These are phyloP conservation scores for Palythoa caribaeorum DNA, from an alignment of 92 coral and sea anemone species.

Conservation along the genomic window DNA sequence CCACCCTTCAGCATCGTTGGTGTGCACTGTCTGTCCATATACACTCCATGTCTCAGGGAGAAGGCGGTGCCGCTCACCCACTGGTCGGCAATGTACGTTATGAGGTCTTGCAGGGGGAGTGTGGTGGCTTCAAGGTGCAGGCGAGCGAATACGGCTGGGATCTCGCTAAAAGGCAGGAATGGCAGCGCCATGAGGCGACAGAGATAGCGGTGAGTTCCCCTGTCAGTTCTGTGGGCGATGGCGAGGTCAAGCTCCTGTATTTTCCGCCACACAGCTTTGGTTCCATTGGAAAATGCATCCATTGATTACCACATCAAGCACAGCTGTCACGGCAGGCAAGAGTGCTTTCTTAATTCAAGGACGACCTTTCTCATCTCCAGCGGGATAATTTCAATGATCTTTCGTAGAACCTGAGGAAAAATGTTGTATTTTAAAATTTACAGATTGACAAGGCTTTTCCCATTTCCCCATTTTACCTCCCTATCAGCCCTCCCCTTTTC, in stretches of 20 bases:
- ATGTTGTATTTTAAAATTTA: no score
- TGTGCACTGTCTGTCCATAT: slow-evolving; percentile 52
- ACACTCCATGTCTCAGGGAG: slow-evolving; percentile 59
- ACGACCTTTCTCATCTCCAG: background rate
- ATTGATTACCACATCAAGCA: background rate
- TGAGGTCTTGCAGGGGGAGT: slow-evolving; percentile 7
- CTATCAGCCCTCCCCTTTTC: no score
- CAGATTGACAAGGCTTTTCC: no score
- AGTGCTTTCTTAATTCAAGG: background rate
- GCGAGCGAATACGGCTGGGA: slow-evolving; percentile 24
- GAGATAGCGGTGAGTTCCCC: slow-evolving; percentile 20
- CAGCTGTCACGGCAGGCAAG: background rate
- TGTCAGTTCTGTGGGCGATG: background rate
- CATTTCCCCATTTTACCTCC: no score
- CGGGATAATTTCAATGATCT: no score
- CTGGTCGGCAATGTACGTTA: slow-evolving; percentile 38
- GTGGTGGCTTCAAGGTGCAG: slow-evolving; percentile 44
- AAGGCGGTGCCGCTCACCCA: slow-evolving; percentile 51
- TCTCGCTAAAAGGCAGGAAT: no score
- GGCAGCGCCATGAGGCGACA: no score
- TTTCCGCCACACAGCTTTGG: background rate
- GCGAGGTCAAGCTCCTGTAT: background rate
- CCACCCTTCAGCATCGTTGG: slow-evolving; percentile 73
- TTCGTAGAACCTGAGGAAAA: no score
- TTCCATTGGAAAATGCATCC: background rate